Base-by-base conservation (phyloP, 1,140 invertebrate species). In the Heterodera carotae region DNA sequence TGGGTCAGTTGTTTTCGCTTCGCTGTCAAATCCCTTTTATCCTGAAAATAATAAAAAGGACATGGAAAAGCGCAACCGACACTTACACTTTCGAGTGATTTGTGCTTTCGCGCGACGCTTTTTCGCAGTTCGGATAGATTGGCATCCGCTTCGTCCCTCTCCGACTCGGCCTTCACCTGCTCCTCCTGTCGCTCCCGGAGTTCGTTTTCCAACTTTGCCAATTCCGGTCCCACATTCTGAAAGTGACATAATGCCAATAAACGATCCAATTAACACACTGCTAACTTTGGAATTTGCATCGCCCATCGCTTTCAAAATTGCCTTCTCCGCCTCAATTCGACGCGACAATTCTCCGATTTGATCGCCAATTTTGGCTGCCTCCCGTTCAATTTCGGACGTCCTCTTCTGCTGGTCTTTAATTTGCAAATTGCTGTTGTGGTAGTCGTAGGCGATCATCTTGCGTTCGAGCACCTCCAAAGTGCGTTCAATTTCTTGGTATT, bases 401-500 rank as follows among this genome's bases (percentile, higher is more conserved):
- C 36, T 56, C 59, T 12, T 62, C 31, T 59, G 1, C 31, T 12
- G 33, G 36, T 72, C n/a, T 39, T 71, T 72, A 18, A 39, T 39
- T 53, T 43, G 33, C 56, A 34, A 66, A 31, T 67, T 59, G 53
- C 78, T 80, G 60, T 79, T 81, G 64, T 79, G 56, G 59, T 64
- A 79, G 39, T 81, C 82, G 15, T 83, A 83, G 39, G 78, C 81
- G 39, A 82, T 59, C n/a, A 74, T 31, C 64, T 83, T 69, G 43
- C 69, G 75, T 22, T 91, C 92, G 53, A 94, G 91, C 85, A 94
- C 92, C 81, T 97, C 94, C 29, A 96, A 88, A 88, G 97, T 94
- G 80, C 94, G 90, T 80, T 92, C 91, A 7, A 93, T 90, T 83
- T 94, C 92, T 88, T 96, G 93, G 86, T 92, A 97, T 88, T 97